phyloP scores from a whole-genome alignment of 2,888 invertebrate genomes.

The Drosophila rubida region DNA sequence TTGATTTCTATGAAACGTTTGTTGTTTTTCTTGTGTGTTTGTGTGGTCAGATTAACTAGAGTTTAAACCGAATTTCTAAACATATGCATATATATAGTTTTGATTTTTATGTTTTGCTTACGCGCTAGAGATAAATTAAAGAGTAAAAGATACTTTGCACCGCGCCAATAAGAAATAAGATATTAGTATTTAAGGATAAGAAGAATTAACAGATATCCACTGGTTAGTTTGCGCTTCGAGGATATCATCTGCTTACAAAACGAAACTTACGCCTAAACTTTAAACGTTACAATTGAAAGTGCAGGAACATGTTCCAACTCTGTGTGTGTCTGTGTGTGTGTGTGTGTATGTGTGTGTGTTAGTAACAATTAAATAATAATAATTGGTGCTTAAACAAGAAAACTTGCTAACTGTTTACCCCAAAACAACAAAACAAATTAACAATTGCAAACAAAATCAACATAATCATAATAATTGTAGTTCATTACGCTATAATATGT shows the following conservation, averaged over 20 bases:
- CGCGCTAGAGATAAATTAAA: constrained; percentile 27
- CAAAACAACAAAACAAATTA: constrained; percentile 55
- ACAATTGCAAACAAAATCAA: constrained; percentile 38
- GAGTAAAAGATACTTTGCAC: constrained; percentile 32
- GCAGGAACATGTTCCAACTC: constrained; percentile 76
- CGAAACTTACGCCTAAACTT: constrained; percentile 20
- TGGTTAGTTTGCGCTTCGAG: not conserved
- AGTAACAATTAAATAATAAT: constrained; percentile 67
- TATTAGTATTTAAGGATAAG: constrained; percentile 17
- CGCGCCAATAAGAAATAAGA: constrained; percentile 11
- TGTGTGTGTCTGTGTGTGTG: too few relatives aligned
- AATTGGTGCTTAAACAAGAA: constrained; percentile 41
- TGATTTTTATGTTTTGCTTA: constrained; percentile 22
- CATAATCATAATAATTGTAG: constrained; percentile 15
- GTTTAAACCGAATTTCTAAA: constrained; percentile 26
- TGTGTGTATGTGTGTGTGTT: constrained; percentile 47
- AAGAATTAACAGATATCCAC: constrained; percentile 22
- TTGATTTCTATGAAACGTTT: constrained; percentile 67
- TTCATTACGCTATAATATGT: not conserved
- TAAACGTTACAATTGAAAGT: constrained; percentile 43
- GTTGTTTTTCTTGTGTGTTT: constrained; percentile 48
- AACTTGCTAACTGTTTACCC: constrained; percentile 11
- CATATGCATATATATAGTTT: constrained; percentile 28
- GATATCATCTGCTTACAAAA: constrained; percentile 9
- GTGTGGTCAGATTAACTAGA: constrained; percentile 37